phyloP scores from a whole-genome alignment of 2,113 vertebrate species.

The Cyrtonyx montezumae region DNA sequence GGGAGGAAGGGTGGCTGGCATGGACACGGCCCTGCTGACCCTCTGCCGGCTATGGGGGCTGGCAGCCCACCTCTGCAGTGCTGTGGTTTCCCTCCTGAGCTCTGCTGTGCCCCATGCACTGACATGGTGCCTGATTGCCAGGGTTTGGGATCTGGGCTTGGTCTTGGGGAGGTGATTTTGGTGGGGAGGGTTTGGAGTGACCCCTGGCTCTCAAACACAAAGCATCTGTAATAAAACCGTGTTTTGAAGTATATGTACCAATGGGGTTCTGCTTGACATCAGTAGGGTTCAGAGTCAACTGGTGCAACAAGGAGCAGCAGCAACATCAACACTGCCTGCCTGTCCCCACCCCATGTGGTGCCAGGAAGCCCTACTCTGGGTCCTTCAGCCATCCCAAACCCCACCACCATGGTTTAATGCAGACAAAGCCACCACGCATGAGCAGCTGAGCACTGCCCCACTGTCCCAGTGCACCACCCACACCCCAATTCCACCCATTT shows the following conservation, averaged over 20 bases:
- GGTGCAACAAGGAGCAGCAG: neutral
- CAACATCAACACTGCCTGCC: accelerated
- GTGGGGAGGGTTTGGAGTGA: neutral
- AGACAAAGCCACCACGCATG: neutral
- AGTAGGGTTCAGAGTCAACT: neutral
- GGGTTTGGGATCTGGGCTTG: neutral
- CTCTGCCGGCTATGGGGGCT: neutral
- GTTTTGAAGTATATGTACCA: accelerated
- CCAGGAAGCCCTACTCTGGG: accelerated
- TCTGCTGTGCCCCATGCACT: neutral
- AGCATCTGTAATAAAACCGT: accelerated
- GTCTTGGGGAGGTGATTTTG: neutral
- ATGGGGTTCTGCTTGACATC: neutral
- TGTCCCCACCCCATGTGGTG: accelerated
- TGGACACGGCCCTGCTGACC: conserved; percentile 38
- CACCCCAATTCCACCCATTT: neutral
- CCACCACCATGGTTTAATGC: accelerated
- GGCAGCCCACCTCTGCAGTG: neutral
- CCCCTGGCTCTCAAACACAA: neutral
- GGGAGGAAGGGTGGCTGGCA: conserved; percentile 29
- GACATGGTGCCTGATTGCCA: neutral
- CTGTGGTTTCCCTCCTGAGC: neutral
- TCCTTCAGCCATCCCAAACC: neutral
- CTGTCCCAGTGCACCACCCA: accelerated
- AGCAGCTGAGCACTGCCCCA: neutral